These are phyloP conservation scores for Drosophila rhopaloa DNA, from an alignment of 1,140 invertebrate species.

Conservation along the genomic window DNA sequence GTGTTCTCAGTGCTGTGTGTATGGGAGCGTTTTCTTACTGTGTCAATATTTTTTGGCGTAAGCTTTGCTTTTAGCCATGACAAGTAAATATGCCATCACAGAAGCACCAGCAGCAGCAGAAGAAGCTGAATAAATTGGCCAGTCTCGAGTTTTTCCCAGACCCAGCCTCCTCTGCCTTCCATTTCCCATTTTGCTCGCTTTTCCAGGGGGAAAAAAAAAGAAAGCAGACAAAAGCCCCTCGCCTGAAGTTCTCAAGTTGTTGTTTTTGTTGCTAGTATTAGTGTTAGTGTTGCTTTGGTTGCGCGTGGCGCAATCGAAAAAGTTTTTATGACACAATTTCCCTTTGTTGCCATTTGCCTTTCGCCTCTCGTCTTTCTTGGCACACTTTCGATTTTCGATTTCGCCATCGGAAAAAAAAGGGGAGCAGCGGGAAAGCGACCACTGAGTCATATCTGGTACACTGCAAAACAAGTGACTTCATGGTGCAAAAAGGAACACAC, in stretches of 20 bases:
- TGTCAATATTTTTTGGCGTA: constrained; percentile 81
- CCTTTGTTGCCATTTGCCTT: constrained; percentile 68
- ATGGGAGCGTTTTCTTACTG: constrained; percentile 59
- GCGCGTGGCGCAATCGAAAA: constrained; percentile 76
- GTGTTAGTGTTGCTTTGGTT: constrained; percentile 52
- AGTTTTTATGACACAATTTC: constrained; percentile 82
- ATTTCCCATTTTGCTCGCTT: background rate
- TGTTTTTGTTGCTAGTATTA: constrained; percentile 25
- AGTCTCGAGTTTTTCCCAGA: constrained; percentile 34
- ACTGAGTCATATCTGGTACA: constrained; percentile 34
- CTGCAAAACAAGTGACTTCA: background rate
- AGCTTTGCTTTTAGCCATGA: constrained; percentile 81
- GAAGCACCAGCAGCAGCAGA: constrained; percentile 27
- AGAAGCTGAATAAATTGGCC: constrained; percentile 64
- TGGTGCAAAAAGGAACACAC: too few relatives aligned
- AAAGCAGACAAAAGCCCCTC: constrained; percentile 53
- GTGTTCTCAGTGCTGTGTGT: constrained; percentile 9
- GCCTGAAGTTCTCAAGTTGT: constrained; percentile 50
- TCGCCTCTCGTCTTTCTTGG: constrained; percentile 52
- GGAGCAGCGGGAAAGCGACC: constrained; percentile 6
- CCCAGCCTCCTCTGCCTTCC: background rate
- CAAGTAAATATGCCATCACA: constrained; percentile 71
- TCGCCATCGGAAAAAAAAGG: constrained; percentile 40
- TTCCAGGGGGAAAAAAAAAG: background rate
- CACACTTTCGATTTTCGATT: constrained; percentile 83